phyloP scores from a whole-genome alignment of 2,113 vertebrate species.

The Periophthalmus modestus region DNA sequence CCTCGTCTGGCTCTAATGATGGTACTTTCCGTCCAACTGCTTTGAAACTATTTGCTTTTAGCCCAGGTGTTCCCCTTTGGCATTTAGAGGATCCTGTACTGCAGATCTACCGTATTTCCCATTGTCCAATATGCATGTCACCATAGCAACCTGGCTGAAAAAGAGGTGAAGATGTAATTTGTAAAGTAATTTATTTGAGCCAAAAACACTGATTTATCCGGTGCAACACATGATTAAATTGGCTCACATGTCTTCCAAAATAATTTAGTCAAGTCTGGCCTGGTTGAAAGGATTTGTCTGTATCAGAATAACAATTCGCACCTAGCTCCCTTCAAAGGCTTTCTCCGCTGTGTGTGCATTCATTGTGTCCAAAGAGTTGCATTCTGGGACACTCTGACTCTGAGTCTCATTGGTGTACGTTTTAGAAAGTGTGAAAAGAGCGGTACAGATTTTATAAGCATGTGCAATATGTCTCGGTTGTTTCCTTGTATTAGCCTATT shows the following conservation, averaged over 20 bases:
- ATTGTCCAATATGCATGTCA: conserved; percentile 47
- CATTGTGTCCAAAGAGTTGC: conserved; percentile 24
- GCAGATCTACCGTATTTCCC: conserved; percentile 39
- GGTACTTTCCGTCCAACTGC: conserved; percentile 23
- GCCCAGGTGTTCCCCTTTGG: conserved; percentile 30
- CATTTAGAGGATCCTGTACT: conserved; percentile 30
- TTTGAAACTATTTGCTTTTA: conserved; percentile 43
- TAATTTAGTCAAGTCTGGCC: conserved; percentile 50
- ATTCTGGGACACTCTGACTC: conserved; percentile 17
- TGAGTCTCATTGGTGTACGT: neutral
- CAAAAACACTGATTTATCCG: conserved; percentile 27
- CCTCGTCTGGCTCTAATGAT: conserved; percentile 24
- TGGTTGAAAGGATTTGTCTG: conserved; percentile 57
- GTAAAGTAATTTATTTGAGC: conserved; percentile 30
- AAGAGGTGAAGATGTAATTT: conserved; percentile 42
- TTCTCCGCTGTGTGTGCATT: conserved; percentile 29
- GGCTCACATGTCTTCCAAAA: conserved; percentile 47
- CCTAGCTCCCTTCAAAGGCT: conserved; percentile 52
- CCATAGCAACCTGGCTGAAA: conserved; percentile 57
- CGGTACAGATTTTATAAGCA: neutral
- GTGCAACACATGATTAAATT: conserved; percentile 43
- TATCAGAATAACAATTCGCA: conserved; percentile 59
- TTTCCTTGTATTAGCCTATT: neutral
- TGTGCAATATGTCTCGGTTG: neutral
- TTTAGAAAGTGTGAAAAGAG: neutral